A percentile compares a stretch with the other conserved stretches of the same genome.
These are phyloP conservation scores for Betta splendens DNA, from an alignment of 2,797 vertebrate genomes.

Conservation along the genomic window DNA sequence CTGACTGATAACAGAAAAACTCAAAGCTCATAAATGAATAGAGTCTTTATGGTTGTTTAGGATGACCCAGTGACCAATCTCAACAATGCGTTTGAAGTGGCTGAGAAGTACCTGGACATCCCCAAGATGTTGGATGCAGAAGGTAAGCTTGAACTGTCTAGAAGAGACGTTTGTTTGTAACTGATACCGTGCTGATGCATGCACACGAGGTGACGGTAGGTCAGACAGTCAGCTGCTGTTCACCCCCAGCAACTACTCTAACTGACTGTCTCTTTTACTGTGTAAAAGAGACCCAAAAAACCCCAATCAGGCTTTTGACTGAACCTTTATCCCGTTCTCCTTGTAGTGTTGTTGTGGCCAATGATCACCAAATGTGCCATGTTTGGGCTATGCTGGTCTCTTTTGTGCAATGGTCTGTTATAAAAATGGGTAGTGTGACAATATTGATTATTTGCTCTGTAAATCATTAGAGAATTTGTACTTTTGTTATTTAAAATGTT, in stretches of 20 bases:
- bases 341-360: slow-evolving; percentile 4
- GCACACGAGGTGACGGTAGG: too few species aligned
- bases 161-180: neutral
- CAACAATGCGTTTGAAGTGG: slow-evolving; percentile 97
- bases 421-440: too few species aligned
- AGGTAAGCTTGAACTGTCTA: slow-evolving; percentile 71
- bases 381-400: too few species aligned
- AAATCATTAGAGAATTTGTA: too few species aligned
- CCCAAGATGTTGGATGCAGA: slow-evolving; percentile 98
- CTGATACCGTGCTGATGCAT: neutral
- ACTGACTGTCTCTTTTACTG: too few species aligned
- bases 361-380: neutral
- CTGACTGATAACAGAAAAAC: neutral
- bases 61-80: slow-evolving; percentile 93
- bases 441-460: neutral
- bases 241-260: too few species aligned
- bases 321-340: neutral
- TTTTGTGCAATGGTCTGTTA: too few species aligned
- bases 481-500: too few species aligned
- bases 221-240: too few species aligned
- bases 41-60: slow-evolving; percentile 59
- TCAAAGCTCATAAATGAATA: too few species aligned
- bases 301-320: too few species aligned
- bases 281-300: too few species aligned
- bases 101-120: slow-evolving; percentile 95